Evolutionary conservation across 2,113 vertebrate species (phyloP), one percentile per base, ranked within the genome.

Genomic region (Zosterops japonicus): DNA sequence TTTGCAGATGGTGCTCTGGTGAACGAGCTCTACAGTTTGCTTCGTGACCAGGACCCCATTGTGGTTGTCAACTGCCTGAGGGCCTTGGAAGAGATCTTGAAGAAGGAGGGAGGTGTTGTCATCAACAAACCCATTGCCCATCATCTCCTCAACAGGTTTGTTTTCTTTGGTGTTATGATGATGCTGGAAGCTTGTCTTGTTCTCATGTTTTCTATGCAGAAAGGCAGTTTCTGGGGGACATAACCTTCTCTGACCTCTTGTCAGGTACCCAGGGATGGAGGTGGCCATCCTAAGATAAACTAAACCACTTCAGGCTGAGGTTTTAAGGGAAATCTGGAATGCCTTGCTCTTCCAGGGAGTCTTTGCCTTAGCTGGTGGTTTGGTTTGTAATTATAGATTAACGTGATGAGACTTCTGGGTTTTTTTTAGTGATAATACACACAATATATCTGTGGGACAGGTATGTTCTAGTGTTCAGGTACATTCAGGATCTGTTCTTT

Each of bases 101-200:
- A 98, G 92, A 98, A 98, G 33, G 99, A 99, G 92, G 99, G 99
- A 77, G 99, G 99, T 35, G 98, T 99, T 36, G 99, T 99, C 71
- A 99, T 99, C 83, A 99, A 99, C 97, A 99, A 99, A 83, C 99
- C 99, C 61, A 99, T 99, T 41, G 98, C 99, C 28, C 99, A 99
- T 92, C 99, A 99, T 95, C 99, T 99, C 55, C 98, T 99, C 87
- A 99, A 99, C 98, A 98, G 99, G 99, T 99, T 77, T 50, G 95
- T 63, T 93, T 49, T 42, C 59, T 70, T 46, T 28, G 9, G 4
- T 29, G 5, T 7, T 19, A 25, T 7, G 41, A n/a, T 76, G 22
- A 28, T n/a, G 27, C 47, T 69, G 50, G 68, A 52, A 55, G 49
- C 36, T 68, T 67, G 7, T 50, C 33, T 81, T 41, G 25, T 83